Conservation (phyloP, 2,113 vertebrate genomes). For the Cynopterus brachyotis region DNA sequence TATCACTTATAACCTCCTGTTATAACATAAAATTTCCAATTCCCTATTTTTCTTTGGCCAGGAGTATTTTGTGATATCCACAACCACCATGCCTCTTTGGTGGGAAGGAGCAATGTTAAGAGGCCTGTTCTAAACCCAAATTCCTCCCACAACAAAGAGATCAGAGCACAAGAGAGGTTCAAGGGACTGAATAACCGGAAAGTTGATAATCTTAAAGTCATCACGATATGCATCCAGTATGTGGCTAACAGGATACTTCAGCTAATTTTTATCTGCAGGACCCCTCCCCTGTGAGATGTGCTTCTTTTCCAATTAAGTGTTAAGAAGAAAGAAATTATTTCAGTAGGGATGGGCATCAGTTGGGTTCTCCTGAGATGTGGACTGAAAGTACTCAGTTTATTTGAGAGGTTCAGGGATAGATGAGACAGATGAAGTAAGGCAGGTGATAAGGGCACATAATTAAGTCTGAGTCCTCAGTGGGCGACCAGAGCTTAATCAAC, state of each 20-base stretch:
- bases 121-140: background rate
- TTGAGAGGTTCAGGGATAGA: background rate
- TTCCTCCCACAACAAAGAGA: background rate
- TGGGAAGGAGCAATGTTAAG: background rate
- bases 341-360: background rate
- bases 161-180: background rate
- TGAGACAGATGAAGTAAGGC: background rate
- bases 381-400: background rate
- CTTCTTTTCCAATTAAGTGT: background rate
- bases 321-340: background rate
- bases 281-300: background rate
- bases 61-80: background rate
- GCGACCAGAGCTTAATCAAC: background rate
- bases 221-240: rapidly evolving
- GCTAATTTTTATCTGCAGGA: background rate
- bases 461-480: background rate
- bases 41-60: background rate
- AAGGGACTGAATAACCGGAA: background rate
- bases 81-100: background rate
- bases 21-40: background rate
- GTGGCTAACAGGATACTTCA: background rate
- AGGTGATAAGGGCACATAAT: too few relatives aligned
- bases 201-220: background rate
- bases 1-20: background rate
- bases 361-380: background rate